Base-by-base conservation (phyloP, 2,888 invertebrate species). In the Phortica magna region DNA sequence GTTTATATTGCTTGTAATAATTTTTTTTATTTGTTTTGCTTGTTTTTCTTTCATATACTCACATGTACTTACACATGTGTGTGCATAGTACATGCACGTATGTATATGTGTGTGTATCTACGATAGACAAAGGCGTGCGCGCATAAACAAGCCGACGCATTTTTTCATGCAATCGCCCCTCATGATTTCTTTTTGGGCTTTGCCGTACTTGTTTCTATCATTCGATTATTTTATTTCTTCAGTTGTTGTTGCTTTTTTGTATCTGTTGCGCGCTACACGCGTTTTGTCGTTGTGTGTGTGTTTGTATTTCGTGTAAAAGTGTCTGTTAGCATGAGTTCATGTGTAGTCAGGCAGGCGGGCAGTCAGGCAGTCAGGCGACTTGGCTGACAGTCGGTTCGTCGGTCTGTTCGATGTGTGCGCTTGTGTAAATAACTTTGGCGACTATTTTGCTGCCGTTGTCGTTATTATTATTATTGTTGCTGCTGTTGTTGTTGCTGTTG, bases 351-450 rank as follows among this genome's bases (percentile, higher is more conserved):
- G 14, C 41, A 9, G 55, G 41, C 55, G 48, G 67, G 31, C 71
- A 19, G 55, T 71, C 55, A 22, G 67, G 61, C 67, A 42, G 61
- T 59, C 57, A 67, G 59, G 77, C 43, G 70, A 39, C 14, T 39
- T 53, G 64, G 59, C 43, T 53, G 64, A 68, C 59, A 59, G 65
- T 43, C 41, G 42, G 22, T 75, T 70, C 3, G 64, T 61, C 55
- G 43, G 73, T 65, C 17, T 59, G 48, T 73, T 76, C 41, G 55
- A 22, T 74, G n/a, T 75, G 70, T 78, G 73, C 61, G 76, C 74
- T 76, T 80, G 76, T 79, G 72, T 78, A 79, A 81, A 78, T 77
- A 77, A 81, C 74, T 67, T 71, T 78, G 77, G 75, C 77, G 76
- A 76, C 74, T 67, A 67, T 57, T 68, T 68, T 68, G 68, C 68